phyloP scores from a whole-genome alignment of 2,888 invertebrate species.

The Dicranocentrus wangi region DNA sequence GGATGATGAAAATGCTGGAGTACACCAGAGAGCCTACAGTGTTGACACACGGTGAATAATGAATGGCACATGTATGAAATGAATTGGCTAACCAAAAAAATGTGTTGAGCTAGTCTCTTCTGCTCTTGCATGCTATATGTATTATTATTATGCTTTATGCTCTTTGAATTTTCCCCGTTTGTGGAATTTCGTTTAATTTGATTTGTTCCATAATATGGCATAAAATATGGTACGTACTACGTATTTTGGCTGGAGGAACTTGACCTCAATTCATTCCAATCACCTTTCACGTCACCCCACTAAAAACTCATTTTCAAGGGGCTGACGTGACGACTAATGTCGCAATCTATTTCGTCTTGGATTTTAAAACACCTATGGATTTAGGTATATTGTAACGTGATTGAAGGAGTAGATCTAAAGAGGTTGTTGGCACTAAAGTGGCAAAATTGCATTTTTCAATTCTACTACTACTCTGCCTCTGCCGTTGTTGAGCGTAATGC shows the following conservation, averaged over 20 bases:
- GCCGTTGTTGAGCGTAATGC: no score
- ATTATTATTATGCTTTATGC: neutral
- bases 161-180: neutral
- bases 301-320: no score
- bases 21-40: no score
- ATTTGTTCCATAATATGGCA: neutral
- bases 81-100: neutral
- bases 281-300: neutral
- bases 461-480: no score
- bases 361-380: no score
- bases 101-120: no score
- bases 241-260: neutral
- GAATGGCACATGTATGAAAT: neutral
- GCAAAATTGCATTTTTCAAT: neutral
- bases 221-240: neutral
- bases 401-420: neutral
- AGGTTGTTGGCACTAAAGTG: neutral
- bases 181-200: neutral
- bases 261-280: neutral
- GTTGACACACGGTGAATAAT: no score
- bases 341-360: no score
- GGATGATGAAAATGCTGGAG: no score
- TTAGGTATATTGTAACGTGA: no score
- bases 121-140: neutral
- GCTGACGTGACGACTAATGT: no score